Base-by-base conservation (phyloP, 2,888 invertebrate species). In the Macrophya alboannulata region DNA sequence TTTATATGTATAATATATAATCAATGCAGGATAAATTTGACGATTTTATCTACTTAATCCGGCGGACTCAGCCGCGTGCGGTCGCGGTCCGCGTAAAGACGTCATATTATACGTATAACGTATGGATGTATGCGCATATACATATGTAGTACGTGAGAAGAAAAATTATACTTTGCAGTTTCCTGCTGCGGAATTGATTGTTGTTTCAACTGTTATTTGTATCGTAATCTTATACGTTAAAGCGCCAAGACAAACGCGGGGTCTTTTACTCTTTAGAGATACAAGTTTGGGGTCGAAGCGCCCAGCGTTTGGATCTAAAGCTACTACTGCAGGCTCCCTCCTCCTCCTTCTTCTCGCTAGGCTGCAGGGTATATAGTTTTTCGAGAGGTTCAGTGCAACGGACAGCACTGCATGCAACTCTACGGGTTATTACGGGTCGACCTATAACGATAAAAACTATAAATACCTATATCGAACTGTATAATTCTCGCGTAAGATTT, bases 361-460 rank as follows among this genome's bases (percentile, higher is more conserved):
- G 1, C 31, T 31, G 3, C 31, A 31, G 31, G 31, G 31, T 31
- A 31, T 31, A 31, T 17, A n/a, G 8, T n/a, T 55, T 55, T 55
- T 55, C 55, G 55, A 55, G 55, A n/a, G 55, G 1, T 55, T 31
- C 68, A 77, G 74, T 79, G 72, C 31, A 84, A 43, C 74, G 21
- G 12, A 10, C 25, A 62, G 12, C 25, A 25, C 62, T 62, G 21
- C 4, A 48, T 9, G 43, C 48, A 48, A 15, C 59, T 21, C 65
- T 74, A 76, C 55, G 72, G 76, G 68, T 51, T 72, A 84, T 71
- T 68, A 82, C 72, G 86, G 71, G 85, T 51, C 79, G 71, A 84
- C 71, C 62, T 65, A 31, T n/a, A 86, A 83, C 77, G 85, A 86
- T 86, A 84, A 86, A 86, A 86, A 86, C 62, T 86, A 74, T 84